Evolutionary conservation across 2,797 vertebrate species (phyloP).

Genomic region (Chiloscyllium punctatum): DNA sequence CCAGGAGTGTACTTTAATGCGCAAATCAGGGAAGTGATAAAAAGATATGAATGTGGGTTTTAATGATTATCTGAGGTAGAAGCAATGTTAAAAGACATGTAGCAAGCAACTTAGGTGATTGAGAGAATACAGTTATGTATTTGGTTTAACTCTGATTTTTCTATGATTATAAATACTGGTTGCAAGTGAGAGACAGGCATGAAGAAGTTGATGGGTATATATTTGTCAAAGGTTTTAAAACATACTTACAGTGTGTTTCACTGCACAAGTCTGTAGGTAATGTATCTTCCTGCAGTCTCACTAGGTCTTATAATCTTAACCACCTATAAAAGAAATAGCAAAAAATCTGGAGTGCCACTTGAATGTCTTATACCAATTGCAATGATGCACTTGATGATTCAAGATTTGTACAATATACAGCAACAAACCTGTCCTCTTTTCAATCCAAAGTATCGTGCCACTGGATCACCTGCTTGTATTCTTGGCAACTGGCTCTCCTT

Average conservation of each 20-base stretch:
- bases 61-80: neutral
- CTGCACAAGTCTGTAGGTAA: constrained; percentile 95
- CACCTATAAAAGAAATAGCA: constrained; percentile 54
- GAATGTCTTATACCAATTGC: neutral
- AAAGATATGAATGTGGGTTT: neutral
- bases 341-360: neutral
- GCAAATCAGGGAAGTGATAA: neutral
- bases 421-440: constrained; percentile 86
- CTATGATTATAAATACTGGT: neutral
- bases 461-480: constrained; percentile 92
- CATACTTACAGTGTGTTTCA: constrained; percentile 45
- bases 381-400: neutral
- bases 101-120: neutral
- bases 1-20: neutral
- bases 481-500: constrained; percentile 92
- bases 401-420: neutral
- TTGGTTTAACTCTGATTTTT: neutral
- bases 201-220: neutral
- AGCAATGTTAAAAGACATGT: neutral
- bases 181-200: neutral
- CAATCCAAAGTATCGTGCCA: constrained; percentile 92
- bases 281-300: constrained; percentile 89
- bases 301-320: constrained; percentile 96
- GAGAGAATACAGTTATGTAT: neutral
- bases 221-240: neutral